A percentile compares a stretch with the other conserved stretches of the same genome.
These are phyloP conservation scores for Meteorus colon DNA, from an alignment of 2,888 invertebrate genomes.

Conservation along the genomic window DNA sequence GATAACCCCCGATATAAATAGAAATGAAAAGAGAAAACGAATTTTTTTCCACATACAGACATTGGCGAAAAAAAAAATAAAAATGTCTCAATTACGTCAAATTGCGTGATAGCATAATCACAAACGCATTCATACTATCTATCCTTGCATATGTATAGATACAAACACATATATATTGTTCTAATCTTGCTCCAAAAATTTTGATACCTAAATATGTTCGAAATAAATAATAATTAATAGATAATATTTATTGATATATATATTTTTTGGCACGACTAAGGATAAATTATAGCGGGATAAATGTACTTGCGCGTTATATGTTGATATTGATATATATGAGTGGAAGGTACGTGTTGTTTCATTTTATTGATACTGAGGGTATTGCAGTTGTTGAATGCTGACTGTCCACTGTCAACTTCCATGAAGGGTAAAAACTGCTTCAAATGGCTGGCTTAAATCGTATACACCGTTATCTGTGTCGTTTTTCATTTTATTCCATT, in stretches of 20 bases:
- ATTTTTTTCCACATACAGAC: not conserved
- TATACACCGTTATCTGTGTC: conserved; percentile 62
- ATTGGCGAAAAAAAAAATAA: not conserved
- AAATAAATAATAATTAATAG: too few relatives aligned
- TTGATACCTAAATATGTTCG: too few relatives aligned
- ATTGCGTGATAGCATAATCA: not conserved
- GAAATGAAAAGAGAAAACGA: not conserved
- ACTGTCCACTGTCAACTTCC: conserved; percentile 59
- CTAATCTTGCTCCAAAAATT: too few relatives aligned
- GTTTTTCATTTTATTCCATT: conserved; percentile 28
- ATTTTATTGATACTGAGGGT: conserved; percentile 63
- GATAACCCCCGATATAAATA: not conserved
- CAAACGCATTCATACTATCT: not conserved
- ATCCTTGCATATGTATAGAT: not conserved
- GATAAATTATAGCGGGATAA: not conserved
- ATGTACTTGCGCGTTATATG: not conserved
- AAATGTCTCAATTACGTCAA: not conserved
- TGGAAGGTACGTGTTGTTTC: conserved; percentile 11
- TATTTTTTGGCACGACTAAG: not conserved
- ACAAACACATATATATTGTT: not conserved
- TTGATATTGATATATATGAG: not conserved
- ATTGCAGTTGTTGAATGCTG: conserved; percentile 47
- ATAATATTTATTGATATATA: too few relatives aligned
- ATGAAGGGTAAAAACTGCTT: conserved; percentile 63
- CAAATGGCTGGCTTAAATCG: conserved; percentile 56